Base-by-base conservation (phyloP, 2,888 invertebrate genomes). In the Hemicrepidius hirtus region DNA sequence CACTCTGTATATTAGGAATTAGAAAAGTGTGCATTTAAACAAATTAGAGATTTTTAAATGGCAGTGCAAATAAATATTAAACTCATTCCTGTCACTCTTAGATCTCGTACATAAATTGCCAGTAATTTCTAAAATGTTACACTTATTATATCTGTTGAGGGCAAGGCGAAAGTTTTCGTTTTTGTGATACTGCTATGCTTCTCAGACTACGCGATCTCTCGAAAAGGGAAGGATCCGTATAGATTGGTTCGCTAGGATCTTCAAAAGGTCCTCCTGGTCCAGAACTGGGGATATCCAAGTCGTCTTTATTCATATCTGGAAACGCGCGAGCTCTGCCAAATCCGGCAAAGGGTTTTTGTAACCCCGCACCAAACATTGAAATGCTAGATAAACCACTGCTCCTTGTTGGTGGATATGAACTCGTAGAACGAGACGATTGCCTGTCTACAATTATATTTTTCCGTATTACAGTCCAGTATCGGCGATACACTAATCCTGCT, bases 211-310 rank as follows among this genome's bases (percentile, higher is more conserved):
- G 90, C 32, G 95, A 94, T 78, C 95, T 90, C 87, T 97, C 96
- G 83, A 97, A 97, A 40, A 97, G 88, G 1, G 96, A 95, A 0
- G 96, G 96, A 87, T 97, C 96, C 0, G 96, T 96, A 87, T 97
- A 97, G 80, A 97, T 97, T 0, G 97, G 96, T 85, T 97, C 97
- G 84, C 96, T 96, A 40, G 96, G 96, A 85, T 97, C 95, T 83
- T 94, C 95, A 82, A 95, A 95, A 62, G 84, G 84, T 13, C 86
- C 86, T 18, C 84, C 85, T 3, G 85, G 83, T 74, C 77, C 84
- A 53, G 81, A 76, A 70, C 79, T 77, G 0, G 84, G 82, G 59
- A 83, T 82, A 18, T 85, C 85, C n/a, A 82, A 67, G 64, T 83
- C 84, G 28, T 82, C 80, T 63, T 83, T 84, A 24, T 82, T 78